Conservation (phyloP, 2,797 vertebrate genomes). For the Miichthys miiuy region DNA sequence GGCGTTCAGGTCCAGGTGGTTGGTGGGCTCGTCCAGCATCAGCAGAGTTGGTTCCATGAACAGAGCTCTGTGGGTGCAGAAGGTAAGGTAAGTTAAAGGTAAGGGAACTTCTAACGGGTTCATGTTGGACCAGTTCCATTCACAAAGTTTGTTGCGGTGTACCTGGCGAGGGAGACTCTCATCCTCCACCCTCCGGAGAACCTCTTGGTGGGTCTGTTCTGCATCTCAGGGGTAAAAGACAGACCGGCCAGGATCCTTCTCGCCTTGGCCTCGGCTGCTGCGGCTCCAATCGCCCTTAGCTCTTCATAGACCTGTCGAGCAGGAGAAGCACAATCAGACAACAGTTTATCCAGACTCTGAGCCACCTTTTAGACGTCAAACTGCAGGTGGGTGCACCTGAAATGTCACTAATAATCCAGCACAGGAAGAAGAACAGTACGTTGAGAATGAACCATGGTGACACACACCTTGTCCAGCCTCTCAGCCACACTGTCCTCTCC, state of each 20-base stretch:
- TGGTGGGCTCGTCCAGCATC: conserved; percentile 95
- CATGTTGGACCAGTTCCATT: not conserved
- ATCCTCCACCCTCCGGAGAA: conserved; percentile 96
- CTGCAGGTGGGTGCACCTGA: not conserved
- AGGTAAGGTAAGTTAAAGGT: not conserved
- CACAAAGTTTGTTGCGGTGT: not conserved
- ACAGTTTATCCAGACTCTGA: not conserved
- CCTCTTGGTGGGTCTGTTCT: conserved; percentile 92
- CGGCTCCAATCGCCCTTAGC: conserved; percentile 89
- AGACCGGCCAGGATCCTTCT: conserved; percentile 93
- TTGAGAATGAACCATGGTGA: not conserved
- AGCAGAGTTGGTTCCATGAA: conserved; percentile 95
- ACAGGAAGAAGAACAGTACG: not conserved
- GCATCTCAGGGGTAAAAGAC: conserved; percentile 94
- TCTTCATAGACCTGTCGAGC: conserved; percentile 91
- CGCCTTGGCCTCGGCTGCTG: conserved; percentile 92
- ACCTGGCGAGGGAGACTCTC: conserved; percentile 96
- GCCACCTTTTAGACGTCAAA: not conserved
- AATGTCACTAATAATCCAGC: not conserved
- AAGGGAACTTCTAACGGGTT: not conserved
- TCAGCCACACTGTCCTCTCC: conserved; percentile 90
- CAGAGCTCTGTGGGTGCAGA: conserved; percentile 84
- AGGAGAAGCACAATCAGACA: not conserved
- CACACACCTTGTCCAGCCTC: conserved; percentile 88
- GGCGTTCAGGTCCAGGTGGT: conserved; percentile 94